Conservation (phyloP, 2,113 vertebrate species). For the Terrapene triunguis region DNA sequence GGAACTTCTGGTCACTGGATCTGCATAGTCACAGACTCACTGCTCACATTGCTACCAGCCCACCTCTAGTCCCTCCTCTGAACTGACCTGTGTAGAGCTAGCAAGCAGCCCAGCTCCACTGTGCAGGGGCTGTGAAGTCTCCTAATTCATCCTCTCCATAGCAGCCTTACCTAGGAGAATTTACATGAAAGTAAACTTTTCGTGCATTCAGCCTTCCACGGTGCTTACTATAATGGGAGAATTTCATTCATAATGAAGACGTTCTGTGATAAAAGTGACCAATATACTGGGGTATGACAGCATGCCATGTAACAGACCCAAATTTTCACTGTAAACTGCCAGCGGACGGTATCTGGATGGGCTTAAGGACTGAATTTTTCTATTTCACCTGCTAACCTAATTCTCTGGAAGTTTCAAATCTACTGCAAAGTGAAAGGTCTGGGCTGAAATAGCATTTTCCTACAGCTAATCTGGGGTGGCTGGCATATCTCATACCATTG, state of each 20-base stretch:
- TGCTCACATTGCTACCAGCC: not conserved
- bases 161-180: not conserved
- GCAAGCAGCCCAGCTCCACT: not conserved
- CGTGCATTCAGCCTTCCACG: not conserved
- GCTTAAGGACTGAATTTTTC: not conserved
- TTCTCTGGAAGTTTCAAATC: not conserved
- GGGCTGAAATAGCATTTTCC: constrained; percentile 51
- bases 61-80: not conserved
- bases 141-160: not conserved
- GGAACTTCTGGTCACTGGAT: fast-evolving
- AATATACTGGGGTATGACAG: not conserved
- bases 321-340: not conserved
- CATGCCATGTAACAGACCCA: not conserved
- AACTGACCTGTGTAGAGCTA: fast-evolving
- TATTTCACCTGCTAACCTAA: not conserved
- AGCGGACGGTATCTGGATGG: not conserved
- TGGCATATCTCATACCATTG: constrained; percentile 71
- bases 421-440: not conserved
- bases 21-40: not conserved
- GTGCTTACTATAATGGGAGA: not conserved
- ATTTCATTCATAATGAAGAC: not conserved
- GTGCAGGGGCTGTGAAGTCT: not conserved
- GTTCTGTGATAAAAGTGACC: too few relatives aligned
- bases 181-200: not conserved
- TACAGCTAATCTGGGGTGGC: constrained; percentile 65